Conservation (phyloP, 1,140 invertebrate species). For the Grapholita molesta region DNA sequence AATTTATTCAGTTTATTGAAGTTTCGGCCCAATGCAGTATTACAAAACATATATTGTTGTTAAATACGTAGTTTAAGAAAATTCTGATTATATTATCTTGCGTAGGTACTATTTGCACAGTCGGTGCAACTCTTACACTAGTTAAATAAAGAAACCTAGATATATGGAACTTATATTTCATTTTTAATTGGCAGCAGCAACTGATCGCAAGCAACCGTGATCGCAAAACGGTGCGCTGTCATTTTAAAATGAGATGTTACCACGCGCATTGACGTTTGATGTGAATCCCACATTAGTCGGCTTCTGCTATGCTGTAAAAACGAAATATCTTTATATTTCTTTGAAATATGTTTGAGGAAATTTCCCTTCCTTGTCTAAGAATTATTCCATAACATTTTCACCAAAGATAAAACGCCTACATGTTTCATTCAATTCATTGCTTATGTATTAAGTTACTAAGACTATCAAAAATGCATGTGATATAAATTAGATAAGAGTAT, state of each 20-base stretch:
- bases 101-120: no score
- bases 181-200: no score
- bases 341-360: background rate
- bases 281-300: background rate
- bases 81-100: no score
- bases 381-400: background rate
- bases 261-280: no score
- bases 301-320: no score
- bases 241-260: no score
- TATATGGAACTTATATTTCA: no score
- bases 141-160: no score
- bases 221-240: no score
- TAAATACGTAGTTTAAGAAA: background rate
- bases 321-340: background rate
- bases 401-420: background rate
- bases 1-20: background rate
- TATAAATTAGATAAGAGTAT: background rate
- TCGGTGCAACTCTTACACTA: no score
- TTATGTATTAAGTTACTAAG: background rate
- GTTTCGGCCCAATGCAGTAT: background rate
- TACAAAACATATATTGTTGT: background rate
- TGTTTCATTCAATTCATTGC: slow-evolving; percentile 8
- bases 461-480: background rate
- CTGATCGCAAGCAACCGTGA: no score
- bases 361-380: background rate